phyloP scores from a whole-genome alignment of 2,888 invertebrate species.

The Hydrotaea diabolus region DNA sequence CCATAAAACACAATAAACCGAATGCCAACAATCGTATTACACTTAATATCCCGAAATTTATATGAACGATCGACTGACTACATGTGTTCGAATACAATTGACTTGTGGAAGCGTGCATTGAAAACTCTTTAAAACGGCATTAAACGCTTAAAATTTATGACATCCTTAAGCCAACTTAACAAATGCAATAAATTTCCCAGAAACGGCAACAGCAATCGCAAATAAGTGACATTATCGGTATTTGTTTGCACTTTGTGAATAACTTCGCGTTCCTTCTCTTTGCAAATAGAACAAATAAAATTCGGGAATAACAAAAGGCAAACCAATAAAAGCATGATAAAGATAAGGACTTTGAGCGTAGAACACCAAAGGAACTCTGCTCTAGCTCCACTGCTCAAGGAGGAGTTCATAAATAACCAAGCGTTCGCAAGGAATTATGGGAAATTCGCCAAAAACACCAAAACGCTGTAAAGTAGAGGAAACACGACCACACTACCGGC shows the following conservation, averaged over 20 bases:
- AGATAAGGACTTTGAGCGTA: slow-evolving; percentile 55
- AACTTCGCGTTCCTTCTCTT: slow-evolving; percentile 67
- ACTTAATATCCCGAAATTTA: background rate
- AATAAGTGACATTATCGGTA: slow-evolving; percentile 73
- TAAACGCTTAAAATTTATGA: slow-evolving; percentile 70
- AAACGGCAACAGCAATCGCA: slow-evolving; percentile 58
- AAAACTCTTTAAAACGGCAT: slow-evolving; percentile 67
- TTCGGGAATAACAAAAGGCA: slow-evolving; percentile 67
- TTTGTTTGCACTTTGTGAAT: slow-evolving; percentile 76
- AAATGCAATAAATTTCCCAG: slow-evolving; percentile 71
- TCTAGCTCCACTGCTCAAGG: background rate
- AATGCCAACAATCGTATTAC: background rate
- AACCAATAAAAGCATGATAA: slow-evolving; percentile 62
- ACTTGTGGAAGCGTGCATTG: slow-evolving; percentile 8
- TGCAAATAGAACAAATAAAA: slow-evolving; percentile 76
- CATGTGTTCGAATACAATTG: background rate
- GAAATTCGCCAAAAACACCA: slow-evolving; percentile 40
- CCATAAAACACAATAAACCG: background rate
- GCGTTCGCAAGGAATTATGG: slow-evolving; percentile 26
- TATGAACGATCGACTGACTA: background rate
- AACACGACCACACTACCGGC: slow-evolving; percentile 34
- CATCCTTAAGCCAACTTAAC: slow-evolving; percentile 66
- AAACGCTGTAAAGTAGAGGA: slow-evolving; percentile 40
- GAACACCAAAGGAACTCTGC: slow-evolving; percentile 20
- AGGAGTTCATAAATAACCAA: slow-evolving; percentile 67